These are phyloP conservation scores for Sinodicranocentrus sp. DNA, from an alignment of 2,888 invertebrate species.

Conservation along the genomic window DNA sequence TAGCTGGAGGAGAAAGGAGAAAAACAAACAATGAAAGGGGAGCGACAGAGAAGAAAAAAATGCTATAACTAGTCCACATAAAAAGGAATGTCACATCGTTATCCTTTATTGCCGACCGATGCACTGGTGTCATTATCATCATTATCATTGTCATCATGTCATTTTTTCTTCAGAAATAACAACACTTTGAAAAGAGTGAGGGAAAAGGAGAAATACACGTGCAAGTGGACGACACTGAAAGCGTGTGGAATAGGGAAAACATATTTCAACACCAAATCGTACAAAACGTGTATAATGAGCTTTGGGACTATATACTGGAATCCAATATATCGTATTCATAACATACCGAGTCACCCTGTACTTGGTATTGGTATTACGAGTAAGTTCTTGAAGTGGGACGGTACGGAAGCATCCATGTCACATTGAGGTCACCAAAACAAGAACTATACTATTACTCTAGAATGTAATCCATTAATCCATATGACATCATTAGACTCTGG, in stretches of 20 bases:
- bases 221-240: background rate
- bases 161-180: slow-evolving; percentile 43
- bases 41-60: slow-evolving; percentile 7
- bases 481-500: too few relatives aligned
- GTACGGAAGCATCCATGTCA: too few relatives aligned
- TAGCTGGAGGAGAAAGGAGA: slow-evolving; percentile 10
- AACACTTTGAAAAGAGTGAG: slow-evolving; percentile 21
- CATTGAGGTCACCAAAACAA: too few relatives aligned
- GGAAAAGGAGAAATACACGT: background rate
- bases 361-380: too few relatives aligned
- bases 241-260: background rate
- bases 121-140: slow-evolving; percentile 60
- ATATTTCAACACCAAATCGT: too few relatives aligned
- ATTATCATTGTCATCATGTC: slow-evolving; percentile 62
- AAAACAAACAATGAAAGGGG: slow-evolving; percentile 18
- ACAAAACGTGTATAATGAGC: too few relatives aligned
- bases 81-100: slow-evolving; percentile 56
- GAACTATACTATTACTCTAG: too few relatives aligned
- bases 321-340: too few relatives aligned
- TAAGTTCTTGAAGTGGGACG: too few relatives aligned
- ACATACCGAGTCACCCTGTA: too few relatives aligned
- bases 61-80: slow-evolving; percentile 2
- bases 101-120: slow-evolving; percentile 59
- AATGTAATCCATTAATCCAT: too few relatives aligned
- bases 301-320: too few relatives aligned